These are phyloP conservation scores for Pollenia amentaria DNA, from an alignment of 2,888 invertebrate genomes.

Conservation along the genomic window DNA sequence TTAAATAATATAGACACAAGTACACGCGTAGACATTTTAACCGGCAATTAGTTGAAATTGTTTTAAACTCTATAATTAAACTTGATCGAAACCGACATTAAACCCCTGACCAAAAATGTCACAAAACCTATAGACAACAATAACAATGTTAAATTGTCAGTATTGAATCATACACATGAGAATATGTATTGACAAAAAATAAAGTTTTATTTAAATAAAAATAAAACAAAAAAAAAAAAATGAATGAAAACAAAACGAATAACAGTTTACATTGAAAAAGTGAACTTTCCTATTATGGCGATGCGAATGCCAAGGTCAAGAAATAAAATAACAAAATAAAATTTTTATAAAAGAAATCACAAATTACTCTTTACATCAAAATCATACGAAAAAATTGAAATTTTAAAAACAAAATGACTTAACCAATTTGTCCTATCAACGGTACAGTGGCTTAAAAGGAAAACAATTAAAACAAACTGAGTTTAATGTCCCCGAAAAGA, in stretches of 20 bases:
- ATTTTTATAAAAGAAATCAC: background rate
- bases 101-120: constrained; percentile 29
- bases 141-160: constrained; percentile 31
- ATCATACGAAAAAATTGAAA: too few species aligned
- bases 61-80: constrained; percentile 47
- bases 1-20: background rate
- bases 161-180: constrained; percentile 30
- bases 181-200: constrained; percentile 20
- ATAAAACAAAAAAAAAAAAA: constrained; percentile 25
- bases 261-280: constrained; percentile 62
- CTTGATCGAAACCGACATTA: constrained; percentile 37
- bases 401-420: too few species aligned
- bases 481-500: too few species aligned
- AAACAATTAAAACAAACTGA: too few species aligned
- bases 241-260: constrained; percentile 3
- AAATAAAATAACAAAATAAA: constrained; percentile 9
- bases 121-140: constrained; percentile 8
- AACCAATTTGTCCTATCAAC: too few species aligned
- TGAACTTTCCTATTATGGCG: constrained; percentile 72
- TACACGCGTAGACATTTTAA: constrained; percentile 15
- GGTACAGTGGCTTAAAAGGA: too few species aligned
- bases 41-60: constrained; percentile 65
- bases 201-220: constrained; percentile 13
- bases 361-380: background rate
- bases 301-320: constrained; percentile 70